Percentiles rank a stretch among this genome's conserved stretches.
These are phyloP conservation scores for Drosophila crucigera DNA, from an alignment of 2,888 invertebrate genomes.

Conservation along the genomic window DNA sequence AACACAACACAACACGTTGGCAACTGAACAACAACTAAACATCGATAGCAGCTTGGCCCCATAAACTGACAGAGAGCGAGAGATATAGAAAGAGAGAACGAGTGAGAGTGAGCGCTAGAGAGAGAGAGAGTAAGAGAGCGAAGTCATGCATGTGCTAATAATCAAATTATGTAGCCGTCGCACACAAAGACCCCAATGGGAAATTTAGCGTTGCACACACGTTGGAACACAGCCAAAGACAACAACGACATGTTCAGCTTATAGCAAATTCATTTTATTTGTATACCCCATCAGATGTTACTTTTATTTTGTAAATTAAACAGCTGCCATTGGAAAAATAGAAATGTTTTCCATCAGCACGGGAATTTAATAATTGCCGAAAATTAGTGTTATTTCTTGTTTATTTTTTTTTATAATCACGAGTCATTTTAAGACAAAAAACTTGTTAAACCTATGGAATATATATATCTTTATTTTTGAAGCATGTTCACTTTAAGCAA, in stretches of 20 bases:
- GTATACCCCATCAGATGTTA: background rate
- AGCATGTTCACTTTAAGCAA: slow-evolving; percentile 23
- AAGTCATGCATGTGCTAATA: slow-evolving; percentile 58
- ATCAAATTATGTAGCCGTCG: slow-evolving; percentile 54
- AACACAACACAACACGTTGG: slow-evolving; percentile 50
- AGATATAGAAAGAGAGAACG: slow-evolving; percentile 9
- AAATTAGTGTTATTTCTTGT: background rate
- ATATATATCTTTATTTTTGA: slow-evolving; percentile 24
- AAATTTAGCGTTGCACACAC: slow-evolving; percentile 21
- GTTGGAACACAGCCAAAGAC: slow-evolving; percentile 3
- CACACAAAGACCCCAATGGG: slow-evolving; percentile 25
- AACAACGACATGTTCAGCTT: background rate
- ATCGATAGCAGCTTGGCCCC: slow-evolving; percentile 22
- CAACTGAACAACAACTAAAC: slow-evolving; percentile 56
- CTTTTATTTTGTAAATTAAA: background rate
- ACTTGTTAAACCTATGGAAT: background rate
- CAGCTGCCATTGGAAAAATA: background rate
- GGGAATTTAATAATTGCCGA: background rate
- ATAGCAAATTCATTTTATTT: background rate
- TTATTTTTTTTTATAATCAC: background rate
- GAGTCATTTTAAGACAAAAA: background rate
- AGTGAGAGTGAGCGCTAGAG: slow-evolving; percentile 8
- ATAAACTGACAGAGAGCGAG: slow-evolving; percentile 5
- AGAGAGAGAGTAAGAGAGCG: slow-evolving; percentile 14
- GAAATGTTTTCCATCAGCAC: background rate